These are phyloP conservation scores for Astur gentilis DNA, from an alignment of 2,113 vertebrate genomes.

Conservation along the genomic window DNA sequence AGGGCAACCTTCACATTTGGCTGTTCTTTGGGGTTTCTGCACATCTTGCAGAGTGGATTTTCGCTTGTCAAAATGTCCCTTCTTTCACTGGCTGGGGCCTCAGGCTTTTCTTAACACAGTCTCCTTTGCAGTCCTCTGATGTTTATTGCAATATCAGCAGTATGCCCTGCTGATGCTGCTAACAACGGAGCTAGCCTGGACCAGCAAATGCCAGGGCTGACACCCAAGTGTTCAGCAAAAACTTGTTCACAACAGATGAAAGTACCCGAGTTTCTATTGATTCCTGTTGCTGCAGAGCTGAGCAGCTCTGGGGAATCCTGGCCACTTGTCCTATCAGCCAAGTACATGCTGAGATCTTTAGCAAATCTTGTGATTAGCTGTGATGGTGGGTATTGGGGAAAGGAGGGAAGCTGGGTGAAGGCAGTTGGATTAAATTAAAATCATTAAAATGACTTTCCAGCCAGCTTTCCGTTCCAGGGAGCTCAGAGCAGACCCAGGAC, in stretches of 20 bases:
- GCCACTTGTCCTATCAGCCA: background rate
- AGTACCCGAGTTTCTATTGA: background rate
- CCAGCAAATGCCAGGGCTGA: background rate
- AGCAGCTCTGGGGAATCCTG: background rate
- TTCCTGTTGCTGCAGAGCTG: background rate
- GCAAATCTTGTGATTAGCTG: background rate
- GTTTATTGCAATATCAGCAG: background rate
- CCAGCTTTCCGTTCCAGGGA: background rate
- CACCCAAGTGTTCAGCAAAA: background rate
- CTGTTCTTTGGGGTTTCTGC: background rate
- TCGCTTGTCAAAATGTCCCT: background rate
- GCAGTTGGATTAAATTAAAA: background rate
- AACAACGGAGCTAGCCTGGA: fast-evolving
- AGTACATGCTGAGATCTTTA: fast-evolving
- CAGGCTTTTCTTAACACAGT: background rate
- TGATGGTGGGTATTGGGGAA: background rate
- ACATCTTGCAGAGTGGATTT: background rate
- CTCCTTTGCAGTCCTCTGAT: background rate
- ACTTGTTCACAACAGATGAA: background rate
- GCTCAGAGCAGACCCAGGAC: background rate
- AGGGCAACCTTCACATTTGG: background rate
- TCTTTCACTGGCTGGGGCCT: background rate
- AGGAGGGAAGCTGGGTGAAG: background rate
- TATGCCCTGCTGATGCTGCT: background rate
- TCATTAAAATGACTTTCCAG: background rate